phyloP scores from a whole-genome alignment of 2,113 vertebrate species.

The Sorex araneus region DNA sequence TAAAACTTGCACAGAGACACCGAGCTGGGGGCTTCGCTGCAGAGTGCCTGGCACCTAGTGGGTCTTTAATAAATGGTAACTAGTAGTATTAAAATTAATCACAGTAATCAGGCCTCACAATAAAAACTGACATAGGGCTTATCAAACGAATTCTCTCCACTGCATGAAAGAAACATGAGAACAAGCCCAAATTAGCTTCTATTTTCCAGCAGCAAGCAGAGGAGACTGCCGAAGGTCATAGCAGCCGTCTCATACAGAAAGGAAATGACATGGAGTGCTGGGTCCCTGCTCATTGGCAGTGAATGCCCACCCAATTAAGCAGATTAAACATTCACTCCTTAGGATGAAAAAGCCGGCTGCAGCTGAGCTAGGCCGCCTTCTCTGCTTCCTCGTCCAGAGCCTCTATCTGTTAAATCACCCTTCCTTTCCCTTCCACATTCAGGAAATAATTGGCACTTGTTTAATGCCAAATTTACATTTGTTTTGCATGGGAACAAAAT shows the following conservation, averaged over 20 bases:
- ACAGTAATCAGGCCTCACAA: conserved; percentile 82
- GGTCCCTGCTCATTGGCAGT: conserved; percentile 61
- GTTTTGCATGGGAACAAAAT: conserved; percentile 87
- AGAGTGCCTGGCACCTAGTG: conserved; percentile 30
- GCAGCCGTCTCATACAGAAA: conserved; percentile 72
- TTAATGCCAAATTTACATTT: conserved; percentile 88
- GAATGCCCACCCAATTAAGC: conserved; percentile 85
- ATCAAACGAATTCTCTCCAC: conserved; percentile 78
- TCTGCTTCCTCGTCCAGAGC: conserved; percentile 75
- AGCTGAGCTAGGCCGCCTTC: conserved; percentile 79
- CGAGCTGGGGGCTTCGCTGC: not conserved
- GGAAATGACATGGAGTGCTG: conserved; percentile 73
- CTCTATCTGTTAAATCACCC: conserved; percentile 83
- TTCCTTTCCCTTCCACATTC: conserved; percentile 82
- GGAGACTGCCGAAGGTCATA: conserved; percentile 80
- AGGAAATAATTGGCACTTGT: conserved; percentile 87
- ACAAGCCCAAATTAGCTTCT: conserved; percentile 82
- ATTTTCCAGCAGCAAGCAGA: conserved; percentile 73
- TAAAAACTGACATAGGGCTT: conserved; percentile 81
- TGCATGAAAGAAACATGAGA: conserved; percentile 84
- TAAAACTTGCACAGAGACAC: conserved; percentile 36
- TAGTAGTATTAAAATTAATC: conserved; percentile 82
- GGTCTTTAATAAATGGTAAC: conserved; percentile 78
- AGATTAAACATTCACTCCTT: conserved; percentile 81
- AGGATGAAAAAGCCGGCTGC: conserved; percentile 77